Conservation (phyloP, 2,113 vertebrate genomes). For the Platichthys stellatus region DNA sequence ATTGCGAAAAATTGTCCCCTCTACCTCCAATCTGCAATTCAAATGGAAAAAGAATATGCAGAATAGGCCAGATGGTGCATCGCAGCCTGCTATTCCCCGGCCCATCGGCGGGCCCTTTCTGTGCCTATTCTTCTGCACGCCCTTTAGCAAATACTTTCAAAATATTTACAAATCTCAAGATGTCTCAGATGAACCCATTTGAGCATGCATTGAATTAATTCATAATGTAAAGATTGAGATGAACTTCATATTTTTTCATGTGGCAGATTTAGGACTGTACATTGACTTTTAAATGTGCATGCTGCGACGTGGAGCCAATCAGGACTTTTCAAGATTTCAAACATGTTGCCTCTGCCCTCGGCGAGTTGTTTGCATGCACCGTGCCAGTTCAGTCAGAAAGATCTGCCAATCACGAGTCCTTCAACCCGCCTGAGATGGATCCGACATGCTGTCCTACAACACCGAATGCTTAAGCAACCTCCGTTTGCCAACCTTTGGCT, state of each 20-base stretch:
- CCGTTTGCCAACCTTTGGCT: slow-evolving; percentile 72
- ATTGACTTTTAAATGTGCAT: neutral
- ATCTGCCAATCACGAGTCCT: slow-evolving; percentile 44
- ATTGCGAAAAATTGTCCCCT: slow-evolving; percentile 56
- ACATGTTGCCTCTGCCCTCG: slow-evolving; percentile 42
- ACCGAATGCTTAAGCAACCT: slow-evolving; percentile 41
- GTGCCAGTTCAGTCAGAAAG: slow-evolving; percentile 40
- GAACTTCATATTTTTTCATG: neutral
- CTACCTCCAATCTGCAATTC: slow-evolving; percentile 79
- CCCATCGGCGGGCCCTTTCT: slow-evolving; percentile 59
- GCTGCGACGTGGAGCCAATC: slow-evolving; percentile 10
- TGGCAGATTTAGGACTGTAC: too few species aligned
- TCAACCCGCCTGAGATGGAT: slow-evolving; percentile 31
- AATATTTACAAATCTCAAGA: slow-evolving; percentile 70
- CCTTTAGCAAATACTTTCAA: slow-evolving; percentile 65
- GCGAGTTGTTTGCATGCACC: slow-evolving; percentile 43
- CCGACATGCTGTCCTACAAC: slow-evolving; percentile 9
- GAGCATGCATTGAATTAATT: slow-evolving; percentile 54
- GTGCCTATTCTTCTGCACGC: slow-evolving; percentile 58
- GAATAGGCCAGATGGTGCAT: slow-evolving; percentile 77
- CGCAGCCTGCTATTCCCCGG: slow-evolving; percentile 68
- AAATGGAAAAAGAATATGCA: slow-evolving; percentile 70
- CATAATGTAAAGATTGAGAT: slow-evolving; percentile 43
- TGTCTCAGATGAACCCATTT: slow-evolving; percentile 60
- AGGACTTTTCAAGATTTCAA: slow-evolving; percentile 30